phyloP scores from a whole-genome alignment of 92 coral and sea anemone genomes.

The Umimayanthus chanpuru region DNA sequence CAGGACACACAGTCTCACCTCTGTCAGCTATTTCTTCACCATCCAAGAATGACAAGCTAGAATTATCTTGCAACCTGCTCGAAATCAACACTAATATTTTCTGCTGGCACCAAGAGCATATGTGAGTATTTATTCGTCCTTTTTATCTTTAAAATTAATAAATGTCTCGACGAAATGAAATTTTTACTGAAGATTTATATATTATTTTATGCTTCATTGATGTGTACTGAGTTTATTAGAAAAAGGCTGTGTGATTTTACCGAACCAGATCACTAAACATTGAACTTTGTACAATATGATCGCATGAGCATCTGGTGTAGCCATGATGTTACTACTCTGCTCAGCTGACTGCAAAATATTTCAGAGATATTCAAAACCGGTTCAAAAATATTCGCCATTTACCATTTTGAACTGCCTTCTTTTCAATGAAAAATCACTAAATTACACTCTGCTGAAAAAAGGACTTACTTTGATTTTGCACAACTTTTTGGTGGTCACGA shows the following conservation, averaged over 20 bases:
- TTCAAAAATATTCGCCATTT: neutral
- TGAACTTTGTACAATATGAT: neutral
- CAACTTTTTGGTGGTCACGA: neutral
- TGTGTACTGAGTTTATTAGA: neutral
- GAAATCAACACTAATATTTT: neutral
- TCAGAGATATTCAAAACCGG: too few relatives aligned
- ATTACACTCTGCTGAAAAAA: too few relatives aligned
- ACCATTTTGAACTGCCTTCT: neutral
- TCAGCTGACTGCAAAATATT: slow-evolving; percentile 25
- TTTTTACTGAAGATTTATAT: neutral
- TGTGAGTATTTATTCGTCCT: slow-evolving; percentile 22
- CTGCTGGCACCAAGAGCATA: slow-evolving; percentile 22
- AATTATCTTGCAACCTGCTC: slow-evolving; percentile 7
- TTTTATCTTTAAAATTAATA: neutral
- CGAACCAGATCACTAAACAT: neutral
- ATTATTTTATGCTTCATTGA: neutral
- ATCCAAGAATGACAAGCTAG: neutral
- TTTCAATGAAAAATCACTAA: neutral
- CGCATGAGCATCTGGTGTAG: slow-evolving; percentile 2
- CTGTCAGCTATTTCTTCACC: neutral
- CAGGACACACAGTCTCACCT: neutral
- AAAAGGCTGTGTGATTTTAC: neutral
- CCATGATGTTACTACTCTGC: neutral
- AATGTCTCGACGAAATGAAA: neutral
- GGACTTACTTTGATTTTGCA: neutral